Percentiles rank a stretch among this genome's conserved stretches.
These are phyloP conservation scores for Drosophila arizonae DNA, from an alignment of 1,140 invertebrate genomes.

Conservation along the genomic window DNA sequence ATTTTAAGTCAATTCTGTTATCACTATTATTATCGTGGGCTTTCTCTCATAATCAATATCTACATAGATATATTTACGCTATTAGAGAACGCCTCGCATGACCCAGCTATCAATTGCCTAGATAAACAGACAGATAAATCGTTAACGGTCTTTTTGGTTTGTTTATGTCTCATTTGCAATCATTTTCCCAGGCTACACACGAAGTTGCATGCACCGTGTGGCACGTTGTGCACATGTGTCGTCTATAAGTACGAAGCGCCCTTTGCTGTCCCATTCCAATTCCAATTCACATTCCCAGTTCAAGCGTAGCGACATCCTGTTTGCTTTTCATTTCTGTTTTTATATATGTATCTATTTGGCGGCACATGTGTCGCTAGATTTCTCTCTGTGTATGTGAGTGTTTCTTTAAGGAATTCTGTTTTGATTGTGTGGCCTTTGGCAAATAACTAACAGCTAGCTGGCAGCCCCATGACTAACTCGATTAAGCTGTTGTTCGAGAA, in stretches of 20 bases:
- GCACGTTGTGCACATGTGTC: constrained; percentile 70
- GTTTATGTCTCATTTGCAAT: constrained; percentile 18
- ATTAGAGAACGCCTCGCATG: not conserved
- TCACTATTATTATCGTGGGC: not conserved
- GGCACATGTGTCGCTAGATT: constrained; percentile 41
- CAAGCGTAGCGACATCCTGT: constrained; percentile 74
- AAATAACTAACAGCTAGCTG: constrained; percentile 69
- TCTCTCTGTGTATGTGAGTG: constrained; percentile 11
- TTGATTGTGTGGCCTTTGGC: constrained; percentile 38
- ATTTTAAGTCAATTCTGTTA: not conserved
- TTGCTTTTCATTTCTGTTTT: constrained; percentile 54
- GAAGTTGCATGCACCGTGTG: constrained; percentile 28
- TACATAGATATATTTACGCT: not conserved
- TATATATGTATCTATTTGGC: constrained; percentile 44
- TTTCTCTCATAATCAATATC: not conserved
- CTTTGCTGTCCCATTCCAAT: constrained; percentile 21
- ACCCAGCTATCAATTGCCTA: constrained; percentile 8
- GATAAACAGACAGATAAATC: constrained; percentile 16
- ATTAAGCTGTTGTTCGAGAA: not conserved
- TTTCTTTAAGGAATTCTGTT: constrained; percentile 10
- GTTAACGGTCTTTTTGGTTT: constrained; percentile 21
- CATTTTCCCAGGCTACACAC: constrained; percentile 41
- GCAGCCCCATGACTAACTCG: constrained; percentile 38
- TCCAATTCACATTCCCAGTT: constrained; percentile 39
- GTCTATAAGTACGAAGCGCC: constrained; percentile 27